Evolutionary conservation across 2,797 vertebrate species (phyloP), one percentile per base, ranked within the genome.

Genomic region (Sebastes oblongus): DNA sequence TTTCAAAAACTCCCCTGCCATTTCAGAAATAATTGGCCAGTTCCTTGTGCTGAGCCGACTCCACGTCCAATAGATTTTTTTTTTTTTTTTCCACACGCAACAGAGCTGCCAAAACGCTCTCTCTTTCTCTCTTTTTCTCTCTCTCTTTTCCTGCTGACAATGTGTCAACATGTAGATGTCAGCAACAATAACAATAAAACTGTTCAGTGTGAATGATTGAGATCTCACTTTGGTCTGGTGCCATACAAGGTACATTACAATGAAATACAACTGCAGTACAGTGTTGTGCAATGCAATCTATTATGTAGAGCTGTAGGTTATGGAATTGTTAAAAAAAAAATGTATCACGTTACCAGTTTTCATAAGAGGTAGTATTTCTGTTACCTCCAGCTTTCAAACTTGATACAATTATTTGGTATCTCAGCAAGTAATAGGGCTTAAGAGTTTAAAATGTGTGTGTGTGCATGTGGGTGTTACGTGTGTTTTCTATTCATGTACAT

Each of bases 21-120:
- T 94, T 94, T 95, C 91, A 92, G 87, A 95, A 95, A 95, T 95
- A 95, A 95, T 95, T 95, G 95, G 94, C 92, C 89, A 81, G 88
- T 86, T 92, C 61, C 88, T 87, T 86, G 89, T 87, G 88, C 90
- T 86, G 91, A 92, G 87, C 88, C 70, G 81, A 88, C 88, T 90
- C 74, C 81, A 86, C 80, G 74, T 91, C 89, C 88, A 80, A 83
- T 71, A 46, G 77, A 77, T 89, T 85, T 86, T 89, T 81, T 65
- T 66, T 81, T 65, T 66, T 82, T 68, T 68, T 81, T 59, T 70
- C 42, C 55, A 42, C 70, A 78, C 12, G 58, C 75, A 86, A 79
- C 78, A 70, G 71, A 90, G 88, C 92, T 93, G 91, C 91, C 91
- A 92, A 86, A 82, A 66, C 56, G 5, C 73, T 64, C 78, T 61